A percentile compares a stretch with the other conserved stretches of the same genome.
Evolutionary conservation across 2,113 vertebrate genomes (phyloP).

Genomic region (Macaca nemestrina): DNA sequence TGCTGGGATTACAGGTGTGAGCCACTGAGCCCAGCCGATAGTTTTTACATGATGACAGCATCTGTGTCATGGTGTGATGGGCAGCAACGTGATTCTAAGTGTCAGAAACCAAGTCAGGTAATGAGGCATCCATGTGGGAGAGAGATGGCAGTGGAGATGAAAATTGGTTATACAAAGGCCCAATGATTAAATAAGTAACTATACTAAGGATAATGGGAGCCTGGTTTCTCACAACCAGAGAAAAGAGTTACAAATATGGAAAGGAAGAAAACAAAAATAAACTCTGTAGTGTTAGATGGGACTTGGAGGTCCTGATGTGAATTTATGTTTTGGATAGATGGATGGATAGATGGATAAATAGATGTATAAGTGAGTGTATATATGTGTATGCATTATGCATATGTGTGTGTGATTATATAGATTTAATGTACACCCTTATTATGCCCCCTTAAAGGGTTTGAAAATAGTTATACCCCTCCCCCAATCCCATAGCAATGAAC

Average conservation of each 20-base stretch:
- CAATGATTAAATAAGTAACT: not conserved
- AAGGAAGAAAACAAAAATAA: not conserved
- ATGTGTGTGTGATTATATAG: not conserved
- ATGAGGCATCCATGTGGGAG: not conserved
- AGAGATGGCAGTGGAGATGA: not conserved
- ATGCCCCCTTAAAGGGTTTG: not conserved
- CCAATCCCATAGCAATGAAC: not conserved
- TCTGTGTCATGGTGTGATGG: not conserved
- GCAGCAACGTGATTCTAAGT: not conserved
- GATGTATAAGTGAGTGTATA: not conserved
- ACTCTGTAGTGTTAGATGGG: not conserved
- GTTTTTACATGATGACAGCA: not conserved
- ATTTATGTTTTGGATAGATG: not conserved
- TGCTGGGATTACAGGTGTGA: too few relatives aligned
- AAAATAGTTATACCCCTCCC: not conserved
- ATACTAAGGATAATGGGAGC: not conserved
- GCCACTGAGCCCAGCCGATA: fast-evolving
- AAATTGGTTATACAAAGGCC: not conserved
- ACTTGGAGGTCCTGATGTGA: not conserved
- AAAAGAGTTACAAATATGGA: not conserved
- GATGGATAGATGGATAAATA: not conserved
- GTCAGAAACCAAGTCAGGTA: not conserved
- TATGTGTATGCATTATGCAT: not conserved
- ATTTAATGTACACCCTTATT: not conserved
- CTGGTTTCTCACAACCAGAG: not conserved